These are phyloP conservation scores for Sisyra nigra DNA, from an alignment of 2,888 invertebrate genomes.

Conservation along the genomic window DNA sequence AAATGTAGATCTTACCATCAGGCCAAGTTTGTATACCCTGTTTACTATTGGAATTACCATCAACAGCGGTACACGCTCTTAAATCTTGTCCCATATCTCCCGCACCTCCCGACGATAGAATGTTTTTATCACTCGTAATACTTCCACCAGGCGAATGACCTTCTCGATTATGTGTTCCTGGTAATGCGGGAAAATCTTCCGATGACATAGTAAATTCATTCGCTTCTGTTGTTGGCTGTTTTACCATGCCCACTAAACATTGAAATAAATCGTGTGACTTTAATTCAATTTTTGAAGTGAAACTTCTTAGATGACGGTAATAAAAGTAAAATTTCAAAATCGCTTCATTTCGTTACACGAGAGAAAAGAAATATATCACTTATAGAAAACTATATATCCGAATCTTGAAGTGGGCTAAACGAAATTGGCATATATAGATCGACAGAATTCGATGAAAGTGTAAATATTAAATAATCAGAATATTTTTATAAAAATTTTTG, in stretches of 20 bases:
- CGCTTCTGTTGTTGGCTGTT: constrained; percentile 82
- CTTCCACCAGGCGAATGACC: constrained; percentile 47
- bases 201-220: constrained; percentile 95
- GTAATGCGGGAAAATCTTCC: constrained; percentile 98
- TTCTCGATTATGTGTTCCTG: constrained; percentile 69
- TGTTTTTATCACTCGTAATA: constrained; percentile 27
- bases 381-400: too few species aligned
- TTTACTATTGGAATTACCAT: constrained; percentile 19
- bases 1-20: constrained; percentile 47
- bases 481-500: too few species aligned
- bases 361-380: too few species aligned
- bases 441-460: too few species aligned
- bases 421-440: too few species aligned
- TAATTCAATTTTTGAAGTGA: too few species aligned
- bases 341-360: too few species aligned
- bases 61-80: constrained; percentile 6
- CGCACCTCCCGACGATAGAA: constrained; percentile 23
- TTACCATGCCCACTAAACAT: constrained; percentile 76
- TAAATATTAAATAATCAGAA: too few species aligned
- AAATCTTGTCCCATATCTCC: constrained; percentile 25
- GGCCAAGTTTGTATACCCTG: constrained; percentile 86
- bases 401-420: too few species aligned
- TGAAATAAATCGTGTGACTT: constrained; percentile 4
- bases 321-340: too few species aligned
- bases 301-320: too few species aligned